Evolutionary conservation across 1,140 invertebrate genomes (phyloP), one percentile per base, ranked within the genome.

Genomic region (Aphelenchoides besseyi): DNA sequence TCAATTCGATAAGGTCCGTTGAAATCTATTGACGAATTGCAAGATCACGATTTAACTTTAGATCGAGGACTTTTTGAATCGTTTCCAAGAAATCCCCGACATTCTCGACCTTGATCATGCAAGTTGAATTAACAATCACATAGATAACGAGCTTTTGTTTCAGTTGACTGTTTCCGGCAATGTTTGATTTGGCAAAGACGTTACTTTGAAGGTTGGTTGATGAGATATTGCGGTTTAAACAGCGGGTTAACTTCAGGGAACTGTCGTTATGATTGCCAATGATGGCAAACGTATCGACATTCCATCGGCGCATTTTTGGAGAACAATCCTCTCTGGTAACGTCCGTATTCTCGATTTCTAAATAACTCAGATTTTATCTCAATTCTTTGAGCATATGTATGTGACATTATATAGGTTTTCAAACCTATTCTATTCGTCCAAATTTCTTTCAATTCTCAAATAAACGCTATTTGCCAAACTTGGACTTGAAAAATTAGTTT

Each of bases 281-380:
- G 95, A 98, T 86, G 96, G 97, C 36, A 95, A 98, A 81, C 88
- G 95, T 70, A 99, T 99, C 78, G 95, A 98, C 88, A 95, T 99
- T 78, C 97, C 12, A 90, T 92, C n/a, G 95, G 95, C 28, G 92
- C 95, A 0, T 88, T 94, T 70, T 88, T 99, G 35, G 97, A 99
- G 85, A 98, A 99, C 87, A 99, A 99, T 99, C 77, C 95, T 99
- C 0, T 98, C 95, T 29, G 97, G 97, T 74, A 98, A 98, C 86
- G 89, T 99, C 77, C 90, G 96, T 82, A 99, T 99, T 82, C 86
- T 99, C 75, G 95, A 97, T 88, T 97, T 98, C 86, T 97, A 90
- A 12, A 8, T 26, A 59, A 3, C 32, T 26, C 28, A 26, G 2
- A 37, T 23, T 28, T 59, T 16, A 16, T 54, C 48, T 59, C 55